Conservation (phyloP, 2,888 invertebrate genomes). For the Yponomeuta evonymella region DNA sequence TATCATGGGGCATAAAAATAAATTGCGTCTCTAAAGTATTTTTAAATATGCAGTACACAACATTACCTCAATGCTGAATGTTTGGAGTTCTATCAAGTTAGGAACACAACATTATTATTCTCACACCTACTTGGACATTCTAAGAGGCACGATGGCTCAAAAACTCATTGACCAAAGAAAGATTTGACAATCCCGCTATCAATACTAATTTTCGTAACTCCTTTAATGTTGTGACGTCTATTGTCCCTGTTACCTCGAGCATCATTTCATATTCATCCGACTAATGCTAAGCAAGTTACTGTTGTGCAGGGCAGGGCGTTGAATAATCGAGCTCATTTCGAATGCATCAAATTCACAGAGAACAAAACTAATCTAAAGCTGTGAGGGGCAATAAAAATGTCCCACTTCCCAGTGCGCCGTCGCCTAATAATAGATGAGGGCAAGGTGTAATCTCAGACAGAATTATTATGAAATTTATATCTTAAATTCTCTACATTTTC, state of each 20-base stretch:
- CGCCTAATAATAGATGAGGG: slow-evolving; percentile 65
- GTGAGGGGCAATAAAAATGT: slow-evolving; percentile 67
- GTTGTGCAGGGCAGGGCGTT: slow-evolving; percentile 45
- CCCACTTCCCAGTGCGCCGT: slow-evolving; percentile 53
- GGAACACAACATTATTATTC: too few species aligned
- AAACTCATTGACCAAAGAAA: too few species aligned
- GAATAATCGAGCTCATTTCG: slow-evolving; percentile 72
- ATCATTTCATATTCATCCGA: slow-evolving; percentile 60
- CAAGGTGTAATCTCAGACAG: slow-evolving; percentile 71
- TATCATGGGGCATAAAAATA: neutral
- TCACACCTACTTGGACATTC: too few species aligned
- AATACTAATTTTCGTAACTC: too few species aligned
- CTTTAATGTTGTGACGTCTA: neutral
- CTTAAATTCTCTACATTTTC: slow-evolving; percentile 67
- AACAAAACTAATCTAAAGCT: slow-evolving; percentile 73
- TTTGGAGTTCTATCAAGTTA: too few species aligned
- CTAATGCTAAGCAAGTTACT: slow-evolving; percentile 43
- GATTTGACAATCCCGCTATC: too few species aligned
- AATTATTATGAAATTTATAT: slow-evolving; percentile 71
- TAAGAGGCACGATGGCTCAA: too few species aligned
- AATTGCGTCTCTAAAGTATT: neutral
- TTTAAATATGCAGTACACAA: too few species aligned
- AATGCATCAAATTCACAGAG: slow-evolving; percentile 74
- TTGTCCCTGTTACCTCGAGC: slow-evolving; percentile 19
- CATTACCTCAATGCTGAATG: too few species aligned